Evolutionary conservation across 2,113 vertebrate species (phyloP).

Genomic region (Amphilophus citrinellus): DNA sequence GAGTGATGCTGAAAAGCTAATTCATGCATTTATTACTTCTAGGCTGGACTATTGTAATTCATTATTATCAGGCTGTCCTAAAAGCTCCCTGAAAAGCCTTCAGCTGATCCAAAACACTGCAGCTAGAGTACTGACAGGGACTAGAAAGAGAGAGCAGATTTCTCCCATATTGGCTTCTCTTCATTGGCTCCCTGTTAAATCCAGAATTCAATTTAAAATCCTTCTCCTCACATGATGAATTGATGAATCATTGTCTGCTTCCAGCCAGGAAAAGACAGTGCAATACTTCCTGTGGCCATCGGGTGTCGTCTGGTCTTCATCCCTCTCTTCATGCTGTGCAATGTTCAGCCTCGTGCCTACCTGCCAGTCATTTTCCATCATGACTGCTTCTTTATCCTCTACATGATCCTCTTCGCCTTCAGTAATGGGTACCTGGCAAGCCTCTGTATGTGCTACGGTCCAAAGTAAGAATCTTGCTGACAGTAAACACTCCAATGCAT

Average conservation of each 20-base stretch:
- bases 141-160: too few species aligned
- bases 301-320: slow-evolving; percentile 79
- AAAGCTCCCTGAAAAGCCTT: too few species aligned
- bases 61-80: too few species aligned
- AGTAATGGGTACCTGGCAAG: slow-evolving; percentile 87
- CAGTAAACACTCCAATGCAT: background rate
- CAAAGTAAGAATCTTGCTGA: slow-evolving; percentile 78
- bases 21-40: too few species aligned
- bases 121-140: too few species aligned
- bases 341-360: slow-evolving; percentile 70
- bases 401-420: slow-evolving; percentile 85
- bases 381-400: slow-evolving; percentile 82
- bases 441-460: slow-evolving; percentile 87
- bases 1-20: too few species aligned
- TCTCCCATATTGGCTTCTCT: too few species aligned
- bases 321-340: slow-evolving; percentile 87
- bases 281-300: slow-evolving; percentile 79
- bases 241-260: background rate
- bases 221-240: too few species aligned
- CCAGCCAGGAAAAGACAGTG: slow-evolving; percentile 74
- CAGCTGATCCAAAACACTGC: too few species aligned
- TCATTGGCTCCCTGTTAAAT: too few species aligned
- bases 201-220: too few species aligned
- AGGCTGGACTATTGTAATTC: too few species aligned
- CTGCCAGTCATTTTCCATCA: slow-evolving; percentile 81